Evolutionary conservation across 53 echinoderm and acorn worm species (phyloP).

Genomic region (Actinopyga echinites): DNA sequence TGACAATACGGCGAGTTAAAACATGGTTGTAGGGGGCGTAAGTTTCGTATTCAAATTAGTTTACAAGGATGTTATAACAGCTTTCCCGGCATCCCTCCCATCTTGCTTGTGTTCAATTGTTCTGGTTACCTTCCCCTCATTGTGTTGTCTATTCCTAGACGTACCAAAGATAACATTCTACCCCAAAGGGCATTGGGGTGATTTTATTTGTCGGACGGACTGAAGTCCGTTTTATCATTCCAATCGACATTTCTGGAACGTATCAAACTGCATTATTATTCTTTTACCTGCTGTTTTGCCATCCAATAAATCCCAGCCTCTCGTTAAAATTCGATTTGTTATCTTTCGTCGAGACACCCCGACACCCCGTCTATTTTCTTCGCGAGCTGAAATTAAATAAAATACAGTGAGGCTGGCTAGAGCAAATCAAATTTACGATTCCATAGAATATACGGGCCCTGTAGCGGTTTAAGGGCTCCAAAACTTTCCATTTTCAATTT

Average conservation of each 20-base stretch:
- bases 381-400: constrained; percentile 33
- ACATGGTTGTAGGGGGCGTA: constrained; percentile 15
- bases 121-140: too few relatives aligned
- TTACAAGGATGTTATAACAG: constrained; percentile 23
- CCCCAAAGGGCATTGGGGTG: constrained; percentile 26
- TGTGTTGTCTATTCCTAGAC: too few relatives aligned
- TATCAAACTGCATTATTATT: constrained; percentile 45
- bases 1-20: too few relatives aligned
- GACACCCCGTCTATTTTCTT: constrained; percentile 26
- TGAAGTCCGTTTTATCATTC: constrained; percentile 26
- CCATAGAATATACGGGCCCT: constrained; percentile 36
- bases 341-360: constrained; percentile 44
- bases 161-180: constrained; percentile 26
- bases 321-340: constrained; percentile 50
- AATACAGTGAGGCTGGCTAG: constrained; percentile 35
- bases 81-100: background rate
- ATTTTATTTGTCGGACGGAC: constrained; percentile 29
- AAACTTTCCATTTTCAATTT: constrained; percentile 42
- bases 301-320: constrained; percentile 27
- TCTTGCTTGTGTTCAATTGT: background rate
- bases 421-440: constrained; percentile 40
- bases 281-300: constrained; percentile 42
- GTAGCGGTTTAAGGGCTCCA: constrained; percentile 32
- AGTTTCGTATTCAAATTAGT: constrained; percentile 19
- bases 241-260: constrained; percentile 40